These are phyloP conservation scores for Meloidogyne hapla DNA, from an alignment of 1,140 invertebrate species.

Conservation along the genomic window DNA sequence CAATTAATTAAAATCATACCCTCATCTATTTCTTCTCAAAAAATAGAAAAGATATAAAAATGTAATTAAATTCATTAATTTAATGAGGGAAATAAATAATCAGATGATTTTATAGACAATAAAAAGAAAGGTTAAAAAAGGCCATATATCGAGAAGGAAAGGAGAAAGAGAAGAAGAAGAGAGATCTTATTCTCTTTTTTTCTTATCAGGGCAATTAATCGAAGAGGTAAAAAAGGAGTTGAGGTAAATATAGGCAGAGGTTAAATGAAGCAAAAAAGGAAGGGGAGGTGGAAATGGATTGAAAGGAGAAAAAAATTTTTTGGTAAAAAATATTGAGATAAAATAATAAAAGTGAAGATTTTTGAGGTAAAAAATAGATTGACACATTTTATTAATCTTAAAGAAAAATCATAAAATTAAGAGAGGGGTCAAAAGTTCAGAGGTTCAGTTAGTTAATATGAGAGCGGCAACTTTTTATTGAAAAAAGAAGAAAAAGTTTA, in stretches of 20 bases:
- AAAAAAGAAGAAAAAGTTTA: too few relatives aligned
- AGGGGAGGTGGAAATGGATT: not conserved
- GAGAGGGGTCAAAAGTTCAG: too few relatives aligned
- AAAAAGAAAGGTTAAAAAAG: not conserved
- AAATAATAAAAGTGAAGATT: not conserved
- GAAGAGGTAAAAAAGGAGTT: not conserved
- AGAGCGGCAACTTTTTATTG: too few relatives aligned
- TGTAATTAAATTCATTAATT: not conserved
- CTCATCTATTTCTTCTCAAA: not conserved
- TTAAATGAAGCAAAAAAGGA: not conserved
- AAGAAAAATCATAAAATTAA: too few relatives aligned
- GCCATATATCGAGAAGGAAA: not conserved
- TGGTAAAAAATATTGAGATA: not conserved
- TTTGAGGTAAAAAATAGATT: not conserved
- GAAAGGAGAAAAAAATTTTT: not conserved
- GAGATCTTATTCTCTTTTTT: not conserved
- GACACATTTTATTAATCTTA: too few relatives aligned
- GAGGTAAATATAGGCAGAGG: not conserved
- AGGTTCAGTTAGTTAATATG: too few relatives aligned
- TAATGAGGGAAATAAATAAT: not conserved
- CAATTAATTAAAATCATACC: not conserved
- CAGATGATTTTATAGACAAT: not conserved
- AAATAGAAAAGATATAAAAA: not conserved
- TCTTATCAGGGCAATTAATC: slow-evolving; percentile 19
- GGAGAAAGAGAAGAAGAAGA: not conserved